These are phyloP conservation scores for Caretta caretta DNA, from an alignment of 2,113 vertebrate genomes.

Conservation along the genomic window DNA sequence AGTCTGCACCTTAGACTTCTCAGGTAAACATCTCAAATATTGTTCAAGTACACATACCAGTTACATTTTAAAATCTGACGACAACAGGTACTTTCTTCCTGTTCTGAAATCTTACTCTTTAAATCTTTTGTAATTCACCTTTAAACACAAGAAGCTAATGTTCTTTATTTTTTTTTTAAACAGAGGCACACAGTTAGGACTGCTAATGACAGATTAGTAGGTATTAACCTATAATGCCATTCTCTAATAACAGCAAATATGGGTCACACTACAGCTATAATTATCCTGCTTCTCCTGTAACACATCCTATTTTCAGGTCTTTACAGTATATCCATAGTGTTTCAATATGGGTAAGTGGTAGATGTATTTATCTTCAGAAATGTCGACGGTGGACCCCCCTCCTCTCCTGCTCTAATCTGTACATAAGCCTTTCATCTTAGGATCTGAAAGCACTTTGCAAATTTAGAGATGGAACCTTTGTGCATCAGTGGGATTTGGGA, in stretches of 20 bases:
- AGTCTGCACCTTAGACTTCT: neutral
- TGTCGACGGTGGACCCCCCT: neutral
- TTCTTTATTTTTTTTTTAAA: neutral
- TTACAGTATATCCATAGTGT: rapidly evolving
- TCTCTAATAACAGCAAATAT: conserved; percentile 55
- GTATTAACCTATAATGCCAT: conserved; percentile 29
- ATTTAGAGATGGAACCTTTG: neutral
- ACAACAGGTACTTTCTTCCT: neutral
- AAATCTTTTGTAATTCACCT: conserved; percentile 12
- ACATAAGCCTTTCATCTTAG: neutral
- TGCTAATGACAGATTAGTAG: conserved; percentile 59
- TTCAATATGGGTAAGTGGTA: neutral
- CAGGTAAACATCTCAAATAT: neutral
- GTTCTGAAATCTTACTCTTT: neutral
- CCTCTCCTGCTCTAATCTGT: neutral
- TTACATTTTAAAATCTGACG: neutral
- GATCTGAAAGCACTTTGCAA: neutral
- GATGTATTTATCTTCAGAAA: neutral
- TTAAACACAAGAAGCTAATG: neutral
- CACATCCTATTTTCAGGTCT: rapidly evolving
- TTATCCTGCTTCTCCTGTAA: conserved; percentile 46
- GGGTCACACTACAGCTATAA: conserved; percentile 53
- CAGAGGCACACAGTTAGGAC: conserved; percentile 39
- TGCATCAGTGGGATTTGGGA: neutral
- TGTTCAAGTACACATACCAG: neutral